Evolutionary conservation across 2,797 vertebrate species (phyloP).

Genomic region (Allobates femoralis): DNA sequence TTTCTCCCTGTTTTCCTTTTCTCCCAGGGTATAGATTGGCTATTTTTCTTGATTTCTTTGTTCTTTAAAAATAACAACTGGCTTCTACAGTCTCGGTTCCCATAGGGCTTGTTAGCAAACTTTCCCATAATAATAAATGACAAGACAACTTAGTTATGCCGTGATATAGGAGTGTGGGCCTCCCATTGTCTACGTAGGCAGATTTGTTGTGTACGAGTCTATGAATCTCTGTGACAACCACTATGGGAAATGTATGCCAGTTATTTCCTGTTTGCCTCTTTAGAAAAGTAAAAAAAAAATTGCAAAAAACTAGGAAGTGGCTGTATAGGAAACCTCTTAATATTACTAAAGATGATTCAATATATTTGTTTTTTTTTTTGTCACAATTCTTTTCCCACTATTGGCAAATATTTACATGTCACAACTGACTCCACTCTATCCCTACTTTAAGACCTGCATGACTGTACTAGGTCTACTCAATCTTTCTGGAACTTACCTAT

Average conservation of each 20-base stretch:
- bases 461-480: too few species aligned
- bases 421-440: too few species aligned
- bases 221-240: not conserved
- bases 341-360: not conserved
- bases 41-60: not conserved
- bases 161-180: not conserved
- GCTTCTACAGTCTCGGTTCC: not conserved
- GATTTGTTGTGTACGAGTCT: not conserved
- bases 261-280: not conserved
- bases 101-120: not conserved
- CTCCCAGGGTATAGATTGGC: too few species aligned
- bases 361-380: not conserved
- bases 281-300: not conserved
- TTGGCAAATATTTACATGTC: too few species aligned
- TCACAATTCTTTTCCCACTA: not conserved
- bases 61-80: not conserved
- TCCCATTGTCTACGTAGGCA: not conserved
- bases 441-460: too few species aligned
- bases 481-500: too few species aligned
- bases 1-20: too few species aligned
- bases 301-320: not conserved
- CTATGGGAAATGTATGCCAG: not conserved
- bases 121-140: not conserved
- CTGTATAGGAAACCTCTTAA: not conserved
- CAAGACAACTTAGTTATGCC: not conserved